These are phyloP conservation scores for Tipula lateralis DNA, from an alignment of 2,888 invertebrate genomes.

Conservation along the genomic window DNA sequence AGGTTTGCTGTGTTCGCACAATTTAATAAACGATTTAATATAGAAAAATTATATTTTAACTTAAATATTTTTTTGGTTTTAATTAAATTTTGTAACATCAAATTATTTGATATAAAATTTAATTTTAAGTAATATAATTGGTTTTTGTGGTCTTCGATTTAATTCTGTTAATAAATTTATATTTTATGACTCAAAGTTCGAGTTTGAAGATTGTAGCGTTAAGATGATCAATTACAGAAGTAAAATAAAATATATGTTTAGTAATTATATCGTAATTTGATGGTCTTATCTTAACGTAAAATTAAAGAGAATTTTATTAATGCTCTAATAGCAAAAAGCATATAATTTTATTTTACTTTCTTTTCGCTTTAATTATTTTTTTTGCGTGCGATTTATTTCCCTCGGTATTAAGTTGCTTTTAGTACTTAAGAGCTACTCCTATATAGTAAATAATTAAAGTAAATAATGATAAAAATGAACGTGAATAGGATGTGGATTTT, in stretches of 20 bases:
- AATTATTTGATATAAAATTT: background rate
- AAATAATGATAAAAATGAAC: background rate
- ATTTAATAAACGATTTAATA: background rate
- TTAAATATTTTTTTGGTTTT: background rate
- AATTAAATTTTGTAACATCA: background rate
- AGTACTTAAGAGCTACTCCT: no score
- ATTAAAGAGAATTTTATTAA: background rate
- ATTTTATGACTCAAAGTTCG: no score
- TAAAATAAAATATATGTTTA: background rate
- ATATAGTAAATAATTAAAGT: background rate
- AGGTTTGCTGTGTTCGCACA: background rate
- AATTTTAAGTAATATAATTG: background rate
- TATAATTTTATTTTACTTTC: background rate
- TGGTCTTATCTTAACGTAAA: background rate
- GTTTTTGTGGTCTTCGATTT: background rate
- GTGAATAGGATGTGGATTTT: background rate
- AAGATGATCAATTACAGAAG: no score
- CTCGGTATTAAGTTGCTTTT: background rate
- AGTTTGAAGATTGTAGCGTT: no score
- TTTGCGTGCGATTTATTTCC: background rate
- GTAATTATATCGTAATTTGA: background rate
- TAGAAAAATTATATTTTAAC: background rate
- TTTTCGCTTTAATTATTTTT: background rate
- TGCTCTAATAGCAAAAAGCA: background rate
- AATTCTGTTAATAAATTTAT: background rate